Evolutionary conservation across 2,888 invertebrate species (phyloP).

Genomic region (Chrysomela aeneicollis): DNA sequence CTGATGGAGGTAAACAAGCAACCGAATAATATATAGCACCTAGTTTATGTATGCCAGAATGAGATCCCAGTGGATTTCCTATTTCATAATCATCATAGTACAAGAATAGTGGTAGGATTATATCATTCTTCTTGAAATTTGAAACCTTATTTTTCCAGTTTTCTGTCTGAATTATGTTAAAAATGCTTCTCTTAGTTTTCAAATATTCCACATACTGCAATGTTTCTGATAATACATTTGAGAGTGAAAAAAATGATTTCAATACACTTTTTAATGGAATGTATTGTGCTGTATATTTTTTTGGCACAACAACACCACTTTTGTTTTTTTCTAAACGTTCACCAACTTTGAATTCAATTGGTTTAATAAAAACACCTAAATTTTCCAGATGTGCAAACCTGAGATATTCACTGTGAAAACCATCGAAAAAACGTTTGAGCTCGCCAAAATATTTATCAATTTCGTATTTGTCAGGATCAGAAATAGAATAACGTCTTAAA

Average conservation of each 20-base stretch:
- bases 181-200: not conserved
- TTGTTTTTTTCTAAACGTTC: no score
- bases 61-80: conserved; percentile 33
- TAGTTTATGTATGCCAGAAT: conserved; percentile 34
- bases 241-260: not conserved
- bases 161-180: not conserved
- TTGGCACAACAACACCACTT: not conserved
- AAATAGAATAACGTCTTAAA: conserved; percentile 5
- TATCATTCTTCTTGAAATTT: not conserved
- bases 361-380: not conserved
- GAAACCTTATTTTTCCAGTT: not conserved
- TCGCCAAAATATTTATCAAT: not conserved
- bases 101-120: conserved; percentile 7
- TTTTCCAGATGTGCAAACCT: not conserved
- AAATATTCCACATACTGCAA: not conserved
- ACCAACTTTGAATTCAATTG: not conserved
- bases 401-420: conserved; percentile 8
- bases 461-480: conserved; percentile 1
- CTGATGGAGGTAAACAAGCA: conserved; percentile 19
- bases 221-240: not conserved
- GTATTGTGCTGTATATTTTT: not conserved
- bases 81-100: conserved; percentile 32
- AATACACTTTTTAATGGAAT: not conserved
- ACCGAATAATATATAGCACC: conserved; percentile 31
- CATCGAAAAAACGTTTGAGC: not conserved